A percentile compares a stretch with the other conserved stretches of the same genome.
Evolutionary conservation across 2,113 vertebrate species (phyloP).

Genomic region (Gnathonemus longibarbis): DNA sequence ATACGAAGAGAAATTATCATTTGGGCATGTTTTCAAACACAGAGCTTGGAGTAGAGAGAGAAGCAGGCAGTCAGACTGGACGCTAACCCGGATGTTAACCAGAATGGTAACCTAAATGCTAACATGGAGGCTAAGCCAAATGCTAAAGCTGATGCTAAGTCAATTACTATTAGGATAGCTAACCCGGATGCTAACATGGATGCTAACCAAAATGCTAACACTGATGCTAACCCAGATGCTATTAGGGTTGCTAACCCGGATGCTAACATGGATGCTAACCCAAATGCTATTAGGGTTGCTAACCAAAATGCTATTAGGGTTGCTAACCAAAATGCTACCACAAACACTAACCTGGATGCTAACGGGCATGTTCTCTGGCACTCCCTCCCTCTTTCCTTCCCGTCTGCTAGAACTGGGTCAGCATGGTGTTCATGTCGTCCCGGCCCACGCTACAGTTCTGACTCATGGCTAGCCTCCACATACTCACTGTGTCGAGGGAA

Average conservation of each 20-base stretch:
- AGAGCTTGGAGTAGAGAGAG: background rate
- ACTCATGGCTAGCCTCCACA: background rate
- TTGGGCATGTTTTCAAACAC: background rate
- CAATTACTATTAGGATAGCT: background rate
- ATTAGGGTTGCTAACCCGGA: background rate
- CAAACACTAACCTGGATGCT: background rate
- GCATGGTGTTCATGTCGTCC: background rate
- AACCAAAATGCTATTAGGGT: background rate
- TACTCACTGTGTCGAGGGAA: background rate
- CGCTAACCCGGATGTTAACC: background rate
- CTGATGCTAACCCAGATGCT: background rate
- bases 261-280: background rate
- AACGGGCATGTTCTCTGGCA: background rate
- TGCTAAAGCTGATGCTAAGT: background rate
- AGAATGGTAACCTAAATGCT: background rate
- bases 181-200: background rate
- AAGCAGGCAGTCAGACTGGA: background rate
- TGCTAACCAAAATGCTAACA: background rate
- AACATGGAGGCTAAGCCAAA: background rate
- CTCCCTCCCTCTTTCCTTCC: background rate
- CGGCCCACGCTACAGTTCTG: background rate
- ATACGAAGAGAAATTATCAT: background rate
- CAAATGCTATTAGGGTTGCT: background rate
- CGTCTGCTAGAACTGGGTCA: background rate
- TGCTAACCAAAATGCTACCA: background rate